Percentiles rank a stretch among this genome's conserved stretches.
Conservation (phyloP, 53 echinoderm and acorn worm genomes). For the Zoroaster sp. region DNA sequence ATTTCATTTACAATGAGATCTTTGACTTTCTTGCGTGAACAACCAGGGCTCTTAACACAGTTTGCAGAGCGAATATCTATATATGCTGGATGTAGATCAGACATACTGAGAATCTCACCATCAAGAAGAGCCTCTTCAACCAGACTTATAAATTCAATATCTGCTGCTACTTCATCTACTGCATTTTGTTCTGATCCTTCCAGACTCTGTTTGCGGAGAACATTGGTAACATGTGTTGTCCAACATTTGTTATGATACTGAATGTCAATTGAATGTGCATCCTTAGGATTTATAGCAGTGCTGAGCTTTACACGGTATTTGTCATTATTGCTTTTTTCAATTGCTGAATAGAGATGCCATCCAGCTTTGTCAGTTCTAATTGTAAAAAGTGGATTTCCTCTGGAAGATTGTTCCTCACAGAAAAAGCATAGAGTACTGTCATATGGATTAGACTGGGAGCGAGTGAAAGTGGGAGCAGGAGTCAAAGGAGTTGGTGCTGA, state of each 20-base stretch:
- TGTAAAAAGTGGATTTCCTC: background rate
- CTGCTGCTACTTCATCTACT: conserved; percentile 7
- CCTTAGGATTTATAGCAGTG: conserved; percentile 34
- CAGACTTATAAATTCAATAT: conserved; percentile 29
- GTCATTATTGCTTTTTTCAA: conserved; percentile 31
- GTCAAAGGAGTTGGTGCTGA: background rate
- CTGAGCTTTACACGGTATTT: background rate
- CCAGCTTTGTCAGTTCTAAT: conserved; percentile 10
- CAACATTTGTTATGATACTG: conserved; percentile 42
- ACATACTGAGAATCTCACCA: background rate
- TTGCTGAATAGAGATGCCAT: background rate
- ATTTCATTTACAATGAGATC: background rate
- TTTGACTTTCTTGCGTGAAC: background rate
- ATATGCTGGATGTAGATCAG: background rate
- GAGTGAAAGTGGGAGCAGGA: conserved; percentile 20
- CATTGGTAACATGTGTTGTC: conserved; percentile 35
- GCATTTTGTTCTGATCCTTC: background rate
- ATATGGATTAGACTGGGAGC: conserved; percentile 39
- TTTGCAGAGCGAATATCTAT: conserved; percentile 20
- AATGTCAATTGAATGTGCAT: conserved; percentile 53
- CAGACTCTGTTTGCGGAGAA: background rate
- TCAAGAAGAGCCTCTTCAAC: conserved; percentile 18
- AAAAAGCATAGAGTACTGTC: conserved; percentile 23
- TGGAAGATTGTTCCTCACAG: background rate
- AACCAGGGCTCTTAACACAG: background rate